Percentiles rank a stretch among this genome's conserved stretches.
These are phyloP conservation scores for Gymnosoma rotundatum DNA, from an alignment of 2,888 invertebrate species.

Conservation along the genomic window DNA sequence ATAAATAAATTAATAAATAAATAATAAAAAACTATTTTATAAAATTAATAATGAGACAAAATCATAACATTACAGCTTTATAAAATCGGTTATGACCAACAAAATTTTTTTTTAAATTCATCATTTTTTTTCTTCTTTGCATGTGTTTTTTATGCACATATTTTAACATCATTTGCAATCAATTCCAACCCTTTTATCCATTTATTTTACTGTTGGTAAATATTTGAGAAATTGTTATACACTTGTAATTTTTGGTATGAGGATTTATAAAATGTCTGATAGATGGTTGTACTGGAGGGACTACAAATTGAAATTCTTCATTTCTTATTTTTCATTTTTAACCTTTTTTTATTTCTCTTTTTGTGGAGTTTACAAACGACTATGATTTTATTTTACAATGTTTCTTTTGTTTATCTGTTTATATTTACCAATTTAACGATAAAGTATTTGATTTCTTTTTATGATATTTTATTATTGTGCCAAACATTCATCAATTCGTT, in stretches of 20 bases:
- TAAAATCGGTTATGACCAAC: not conserved
- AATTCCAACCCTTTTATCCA: conserved; percentile 65
- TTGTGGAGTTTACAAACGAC: conserved; percentile 43
- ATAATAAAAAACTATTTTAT: too few species aligned
- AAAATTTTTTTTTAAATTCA: not conserved
- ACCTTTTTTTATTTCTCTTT: conserved; percentile 21
- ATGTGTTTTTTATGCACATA: conserved; percentile 45
- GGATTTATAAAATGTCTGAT: conserved; percentile 33
- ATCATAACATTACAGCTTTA: not conserved
- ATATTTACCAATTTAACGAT: conserved; percentile 43
- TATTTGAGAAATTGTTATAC: conserved; percentile 78
- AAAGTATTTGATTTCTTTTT: conserved; percentile 54
- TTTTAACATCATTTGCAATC: conserved; percentile 67
- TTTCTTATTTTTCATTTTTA: conserved; percentile 32
- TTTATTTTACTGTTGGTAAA: conserved; percentile 39
- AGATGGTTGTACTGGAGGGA: not conserved
- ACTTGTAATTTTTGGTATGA: conserved; percentile 72
- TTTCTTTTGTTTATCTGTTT: conserved; percentile 30
- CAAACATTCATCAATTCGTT: conserved; percentile 70
- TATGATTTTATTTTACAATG: conserved; percentile 57
- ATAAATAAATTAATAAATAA: too few species aligned
- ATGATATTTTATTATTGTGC: conserved; percentile 56
- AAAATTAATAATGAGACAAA: too few species aligned
- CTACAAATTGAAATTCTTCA: conserved; percentile 44
- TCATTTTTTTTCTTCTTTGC: not conserved